A percentile compares a stretch with the other conserved stretches of the same genome.
phyloP scores from a whole-genome alignment of 2,888 invertebrate species.

The Idaea straminata region DNA sequence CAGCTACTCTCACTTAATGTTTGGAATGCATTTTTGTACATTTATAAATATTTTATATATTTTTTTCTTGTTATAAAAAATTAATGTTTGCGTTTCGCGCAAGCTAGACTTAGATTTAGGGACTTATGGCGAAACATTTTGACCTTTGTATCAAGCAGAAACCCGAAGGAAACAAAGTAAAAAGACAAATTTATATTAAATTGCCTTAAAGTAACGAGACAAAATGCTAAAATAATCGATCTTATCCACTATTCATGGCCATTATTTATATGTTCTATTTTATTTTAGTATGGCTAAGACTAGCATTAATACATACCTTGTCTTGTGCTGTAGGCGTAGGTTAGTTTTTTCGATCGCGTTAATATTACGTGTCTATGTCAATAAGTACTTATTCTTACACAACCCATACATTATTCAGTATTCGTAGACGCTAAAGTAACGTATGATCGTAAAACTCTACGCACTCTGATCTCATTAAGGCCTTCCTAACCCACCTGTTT shows the following conservation, averaged over 20 bases:
- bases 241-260: no score
- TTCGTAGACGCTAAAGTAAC: not conserved
- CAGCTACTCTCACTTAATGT: not conserved
- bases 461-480: not conserved
- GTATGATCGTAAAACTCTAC: not conserved
- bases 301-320: not conserved
- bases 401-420: not conserved
- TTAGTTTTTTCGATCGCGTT: not conserved
- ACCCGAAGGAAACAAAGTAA: not conserved
- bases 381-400: not conserved
- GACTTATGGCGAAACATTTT: not conserved
- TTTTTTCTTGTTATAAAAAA: constrained; percentile 3
- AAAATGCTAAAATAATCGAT: no score
- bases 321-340: not conserved
- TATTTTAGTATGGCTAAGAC: not conserved
- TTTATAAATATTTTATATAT: constrained; percentile 6
- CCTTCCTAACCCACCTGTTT: not conserved
- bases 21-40: not conserved
- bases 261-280: not conserved
- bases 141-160: not conserved
- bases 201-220: no score
- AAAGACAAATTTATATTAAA: not conserved
- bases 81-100: constrained; percentile 13
- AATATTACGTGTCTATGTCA: not conserved
- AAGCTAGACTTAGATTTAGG: not conserved